Evolutionary conservation across 1,140 invertebrate genomes (phyloP), one percentile per base, ranked within the genome.

Genomic region (Drosophila truncata): DNA sequence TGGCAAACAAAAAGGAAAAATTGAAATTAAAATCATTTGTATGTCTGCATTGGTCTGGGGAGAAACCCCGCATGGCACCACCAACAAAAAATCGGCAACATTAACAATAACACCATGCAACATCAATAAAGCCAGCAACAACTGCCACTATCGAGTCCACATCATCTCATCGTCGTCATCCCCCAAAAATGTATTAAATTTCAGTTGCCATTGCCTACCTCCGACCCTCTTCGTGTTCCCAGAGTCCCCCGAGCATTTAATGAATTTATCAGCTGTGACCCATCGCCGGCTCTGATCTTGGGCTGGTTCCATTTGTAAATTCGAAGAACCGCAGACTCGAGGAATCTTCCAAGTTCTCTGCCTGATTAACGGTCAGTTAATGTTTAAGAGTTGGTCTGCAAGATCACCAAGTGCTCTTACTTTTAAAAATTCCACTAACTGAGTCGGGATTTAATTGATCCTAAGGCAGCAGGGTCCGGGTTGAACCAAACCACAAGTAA

Each of bases 201-300:
- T 90, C 84, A 81, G 76, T 60, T 60, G 33, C 42, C 71, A 47
- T 23, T 25, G 47, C 52, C 62, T 78, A 44, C 60, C 44, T 10
- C 35, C 20, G 25, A 29, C 25, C 29, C 41, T 49, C 60, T 41
- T 57, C 33, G 33, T 23, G 37, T 59, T 46, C 59, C 33, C 69
- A 60, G 50, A 42, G 42, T 54, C 42, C 57, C 58, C 49, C 59
- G 65, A 63, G 78, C 73, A 78, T 84, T 88, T 74, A 88, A 88
- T 80, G 85, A 88, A 87, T 83, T 88, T 88, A 84, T 88, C 80
- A 84, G 84, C 84, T 87, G 83, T 64, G 62, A 72, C 83, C 83
- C 79, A 86, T 86, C 82, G 77, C 55, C 62, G 25, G 61, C 25
- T 52, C 47, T 52, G 72, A 50, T 65, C 77, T 67, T 59, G 47